Evolutionary conservation across 2,797 vertebrate species (phyloP).

Genomic region (Phaenicophaeus curvirostris): DNA sequence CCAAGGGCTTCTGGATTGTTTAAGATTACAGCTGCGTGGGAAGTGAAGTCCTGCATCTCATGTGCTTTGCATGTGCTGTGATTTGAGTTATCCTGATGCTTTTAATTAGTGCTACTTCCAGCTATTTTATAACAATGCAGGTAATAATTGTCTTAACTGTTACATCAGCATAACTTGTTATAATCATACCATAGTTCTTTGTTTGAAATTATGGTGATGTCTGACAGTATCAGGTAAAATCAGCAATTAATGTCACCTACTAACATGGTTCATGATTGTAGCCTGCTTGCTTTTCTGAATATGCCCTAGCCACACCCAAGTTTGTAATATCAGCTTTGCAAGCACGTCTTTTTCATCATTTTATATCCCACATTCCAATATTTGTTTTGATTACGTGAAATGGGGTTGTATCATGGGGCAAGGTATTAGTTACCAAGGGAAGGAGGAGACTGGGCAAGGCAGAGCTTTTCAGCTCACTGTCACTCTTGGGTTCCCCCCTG

Average conservation of each 20-base stretch:
- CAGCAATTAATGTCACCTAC: slow-evolving; percentile 74
- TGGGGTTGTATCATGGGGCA: background rate
- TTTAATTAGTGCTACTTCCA: slow-evolving; percentile 63
- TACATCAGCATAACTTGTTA: slow-evolving; percentile 65
- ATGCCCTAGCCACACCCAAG: slow-evolving; percentile 50
- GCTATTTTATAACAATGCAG: slow-evolving; percentile 53
- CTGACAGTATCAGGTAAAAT: slow-evolving; percentile 63
- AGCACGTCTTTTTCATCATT: slow-evolving; percentile 54
- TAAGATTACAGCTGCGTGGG: background rate
- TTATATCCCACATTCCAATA: slow-evolving; percentile 29
- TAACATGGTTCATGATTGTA: slow-evolving; percentile 67
- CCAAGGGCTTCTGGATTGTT: background rate
- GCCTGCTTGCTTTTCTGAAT: slow-evolving; percentile 64
- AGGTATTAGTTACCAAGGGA: background rate
- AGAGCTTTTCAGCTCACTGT: background rate
- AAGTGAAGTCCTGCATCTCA: slow-evolving; percentile 22
- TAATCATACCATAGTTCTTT: slow-evolving; percentile 47
- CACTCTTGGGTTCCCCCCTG: background rate
- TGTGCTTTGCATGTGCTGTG: slow-evolving; percentile 65
- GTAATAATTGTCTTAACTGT: slow-evolving; percentile 65
- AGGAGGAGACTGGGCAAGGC: background rate
- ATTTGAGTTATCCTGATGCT: slow-evolving; percentile 41
- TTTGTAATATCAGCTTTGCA: slow-evolving; percentile 61
- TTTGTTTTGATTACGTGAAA: slow-evolving; percentile 9
- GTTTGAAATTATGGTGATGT: slow-evolving; percentile 54